Percentiles rank a stretch among this genome's conserved stretches.
Evolutionary conservation across 1,140 invertebrate genomes (phyloP).

Genomic region (Diabrotica virgifera): DNA sequence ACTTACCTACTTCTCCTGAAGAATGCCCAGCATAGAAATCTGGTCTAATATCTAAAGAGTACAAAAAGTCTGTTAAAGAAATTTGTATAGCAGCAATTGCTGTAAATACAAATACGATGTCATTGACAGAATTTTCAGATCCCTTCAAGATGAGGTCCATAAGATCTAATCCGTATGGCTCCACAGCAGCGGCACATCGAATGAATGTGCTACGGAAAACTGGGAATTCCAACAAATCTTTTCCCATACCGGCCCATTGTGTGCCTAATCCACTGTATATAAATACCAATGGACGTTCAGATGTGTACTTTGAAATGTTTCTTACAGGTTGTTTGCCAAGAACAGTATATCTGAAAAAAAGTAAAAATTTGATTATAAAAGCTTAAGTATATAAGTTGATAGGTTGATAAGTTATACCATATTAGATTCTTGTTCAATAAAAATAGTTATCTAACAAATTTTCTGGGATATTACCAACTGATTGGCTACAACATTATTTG

Average conservation of each 20-base stretch:
- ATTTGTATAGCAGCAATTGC: constrained; percentile 90
- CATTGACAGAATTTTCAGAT: constrained; percentile 68
- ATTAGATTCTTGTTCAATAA: too few relatives aligned
- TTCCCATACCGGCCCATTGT: constrained; percentile 91
- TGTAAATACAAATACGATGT: constrained; percentile 74
- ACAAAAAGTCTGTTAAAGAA: constrained; percentile 81
- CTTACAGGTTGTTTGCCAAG: background rate
- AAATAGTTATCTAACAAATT: too few relatives aligned
- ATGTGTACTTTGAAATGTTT: background rate
- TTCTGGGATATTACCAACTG: too few relatives aligned
- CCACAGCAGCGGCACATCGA: constrained; percentile 68
- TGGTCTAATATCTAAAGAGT: constrained; percentile 68
- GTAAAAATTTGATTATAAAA: too few relatives aligned
- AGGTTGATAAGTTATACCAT: too few relatives aligned
- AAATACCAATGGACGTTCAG: constrained; percentile 77
- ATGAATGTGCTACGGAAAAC: constrained; percentile 72
- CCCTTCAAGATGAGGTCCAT: constrained; percentile 71
- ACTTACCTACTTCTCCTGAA: constrained; percentile 69
- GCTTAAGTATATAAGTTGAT: background rate
- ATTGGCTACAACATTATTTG: too few relatives aligned
- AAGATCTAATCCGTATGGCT: constrained; percentile 73
- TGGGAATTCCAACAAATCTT: constrained; percentile 73
- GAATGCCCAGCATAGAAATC: constrained; percentile 94
- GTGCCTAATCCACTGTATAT: constrained; percentile 94
- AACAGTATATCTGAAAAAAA: background rate